Conservation (phyloP, 2,888 invertebrate species). For the Papilio protenor region DNA sequence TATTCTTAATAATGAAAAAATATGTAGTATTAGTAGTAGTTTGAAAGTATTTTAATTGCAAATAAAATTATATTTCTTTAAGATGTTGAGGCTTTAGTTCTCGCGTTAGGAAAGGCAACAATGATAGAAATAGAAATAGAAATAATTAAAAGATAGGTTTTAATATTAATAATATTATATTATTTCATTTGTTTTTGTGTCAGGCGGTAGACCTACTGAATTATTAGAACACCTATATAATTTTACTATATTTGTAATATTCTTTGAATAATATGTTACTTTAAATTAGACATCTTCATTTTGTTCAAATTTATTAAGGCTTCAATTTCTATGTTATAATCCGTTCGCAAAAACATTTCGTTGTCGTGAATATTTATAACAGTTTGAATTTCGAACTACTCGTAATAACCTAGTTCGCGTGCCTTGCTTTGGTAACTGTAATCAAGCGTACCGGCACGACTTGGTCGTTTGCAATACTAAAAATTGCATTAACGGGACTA, state of each 20-base stretch:
- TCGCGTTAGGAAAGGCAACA: background rate
- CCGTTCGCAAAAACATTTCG: background rate
- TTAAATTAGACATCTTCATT: background rate
- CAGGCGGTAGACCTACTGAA: background rate
- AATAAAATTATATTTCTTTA: background rate
- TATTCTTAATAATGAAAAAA: background rate
- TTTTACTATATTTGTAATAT: background rate
- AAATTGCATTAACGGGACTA: constrained; percentile 73
- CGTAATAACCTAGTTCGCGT: constrained; percentile 17
- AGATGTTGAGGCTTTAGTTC: background rate
- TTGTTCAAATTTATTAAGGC: background rate
- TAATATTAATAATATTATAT: background rate
- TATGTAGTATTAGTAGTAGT: background rate
- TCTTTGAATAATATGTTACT: too few species aligned
- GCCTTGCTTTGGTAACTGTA: background rate
- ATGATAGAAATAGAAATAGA: too few species aligned
- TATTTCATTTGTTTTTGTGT: background rate
- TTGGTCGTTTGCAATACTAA: constrained; percentile 48
- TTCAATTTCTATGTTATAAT: background rate
- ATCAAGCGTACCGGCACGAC: constrained; percentile 2
- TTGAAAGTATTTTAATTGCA: background rate
- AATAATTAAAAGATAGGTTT: too few species aligned
- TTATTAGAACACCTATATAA: background rate
- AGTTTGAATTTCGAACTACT: constrained; percentile 12
- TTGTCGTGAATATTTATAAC: constrained; percentile 18